phyloP scores from a whole-genome alignment of 1,140 invertebrate genomes.

The Lethocerus indicus region DNA sequence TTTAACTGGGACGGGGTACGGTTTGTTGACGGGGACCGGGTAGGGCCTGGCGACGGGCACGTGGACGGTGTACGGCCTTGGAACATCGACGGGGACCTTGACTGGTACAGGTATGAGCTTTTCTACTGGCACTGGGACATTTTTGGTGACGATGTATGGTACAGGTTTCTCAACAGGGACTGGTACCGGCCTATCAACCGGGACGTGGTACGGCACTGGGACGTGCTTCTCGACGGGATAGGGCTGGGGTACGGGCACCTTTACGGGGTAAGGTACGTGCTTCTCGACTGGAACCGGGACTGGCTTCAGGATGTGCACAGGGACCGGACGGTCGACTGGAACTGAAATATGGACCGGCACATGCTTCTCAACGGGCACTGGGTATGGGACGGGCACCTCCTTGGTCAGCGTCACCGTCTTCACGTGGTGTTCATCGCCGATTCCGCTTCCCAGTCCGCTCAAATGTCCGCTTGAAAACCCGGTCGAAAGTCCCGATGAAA shows the following conservation, averaged over 20 bases:
- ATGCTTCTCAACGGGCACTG: conserved; percentile 24
- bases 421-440: conserved; percentile 36
- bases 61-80: conserved; percentile 8
- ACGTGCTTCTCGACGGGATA: conserved; percentile 35
- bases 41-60: conserved; percentile 5
- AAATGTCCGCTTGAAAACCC: too few relatives aligned
- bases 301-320: conserved; percentile 17
- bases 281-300: conserved; percentile 18
- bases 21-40: conserved; percentile 8
- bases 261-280: conserved; percentile 22
- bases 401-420: conserved; percentile 54
- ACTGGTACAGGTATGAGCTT: conserved; percentile 9
- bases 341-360: conserved; percentile 18
- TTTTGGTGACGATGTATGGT: conserved; percentile 7
- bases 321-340: conserved; percentile 17
- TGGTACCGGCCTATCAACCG: conserved; percentile 18
- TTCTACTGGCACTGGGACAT: conserved; percentile 6
- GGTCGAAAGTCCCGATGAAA: too few relatives aligned
- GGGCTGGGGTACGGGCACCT: conserved; percentile 48
- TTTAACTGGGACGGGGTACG: conserved; percentile 6
- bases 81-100: conserved; percentile 11
- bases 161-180: conserved; percentile 6
- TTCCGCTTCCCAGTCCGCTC: not conserved
- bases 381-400: conserved; percentile 55
- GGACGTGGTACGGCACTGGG: conserved; percentile 20